phyloP scores from a whole-genome alignment of 2,888 invertebrate genomes.

The Loripinus fragilis region DNA sequence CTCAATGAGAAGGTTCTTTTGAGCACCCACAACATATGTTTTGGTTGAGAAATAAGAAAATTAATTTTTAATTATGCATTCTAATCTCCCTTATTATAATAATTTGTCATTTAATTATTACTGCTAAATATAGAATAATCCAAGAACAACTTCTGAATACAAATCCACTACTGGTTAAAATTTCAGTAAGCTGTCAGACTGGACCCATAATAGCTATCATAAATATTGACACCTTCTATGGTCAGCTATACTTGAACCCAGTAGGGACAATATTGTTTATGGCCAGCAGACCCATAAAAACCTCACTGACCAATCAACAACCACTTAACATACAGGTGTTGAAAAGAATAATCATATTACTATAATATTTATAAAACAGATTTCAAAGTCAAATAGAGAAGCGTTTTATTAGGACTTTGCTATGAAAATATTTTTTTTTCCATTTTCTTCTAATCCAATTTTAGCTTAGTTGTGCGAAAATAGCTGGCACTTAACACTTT shows the following conservation, averaged over 20 bases:
- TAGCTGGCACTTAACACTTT: background rate
- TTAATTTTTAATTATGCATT: no score
- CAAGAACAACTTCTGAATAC: no score
- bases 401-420: background rate
- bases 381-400: background rate
- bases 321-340: constrained; percentile 11
- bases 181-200: background rate
- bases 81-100: no score
- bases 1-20: no score
- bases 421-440: background rate
- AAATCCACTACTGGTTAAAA: no score
- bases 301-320: background rate
- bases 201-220: constrained; percentile 5
- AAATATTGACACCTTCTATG: constrained; percentile 5
- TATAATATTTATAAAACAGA: constrained; percentile 16
- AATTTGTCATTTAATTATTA: no score
- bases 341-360: constrained; percentile 9
- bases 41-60: no score
- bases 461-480: no score
- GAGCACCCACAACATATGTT: no score
- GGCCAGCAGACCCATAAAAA: constrained; percentile 2
- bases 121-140: no score
- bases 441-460: background rate
- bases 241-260: background rate
- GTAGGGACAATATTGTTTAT: constrained; percentile 19